Conservation (phyloP, 2,888 invertebrate genomes). For the Ecliptopera silaceata region DNA sequence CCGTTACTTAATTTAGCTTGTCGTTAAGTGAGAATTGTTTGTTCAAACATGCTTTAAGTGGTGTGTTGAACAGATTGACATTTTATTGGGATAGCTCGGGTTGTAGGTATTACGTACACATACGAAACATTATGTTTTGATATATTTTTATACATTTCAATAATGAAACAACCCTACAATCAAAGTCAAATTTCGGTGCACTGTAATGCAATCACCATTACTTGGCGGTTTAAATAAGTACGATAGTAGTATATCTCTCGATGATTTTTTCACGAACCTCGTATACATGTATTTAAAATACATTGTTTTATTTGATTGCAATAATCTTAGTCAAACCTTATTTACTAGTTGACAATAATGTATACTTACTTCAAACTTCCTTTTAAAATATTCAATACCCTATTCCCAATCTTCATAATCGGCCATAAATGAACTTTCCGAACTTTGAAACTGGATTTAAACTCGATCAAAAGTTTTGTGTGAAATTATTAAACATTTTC, state of each 20-base stretch:
- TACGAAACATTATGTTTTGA: too few species aligned
- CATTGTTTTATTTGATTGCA: too few species aligned
- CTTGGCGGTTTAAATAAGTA: too few species aligned
- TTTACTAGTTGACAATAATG: neutral
- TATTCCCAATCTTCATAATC: conserved; percentile 27
- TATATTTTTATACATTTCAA: too few species aligned
- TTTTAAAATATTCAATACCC: conserved; percentile 22
- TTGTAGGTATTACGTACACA: too few species aligned
- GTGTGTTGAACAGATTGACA: conserved; percentile 6
- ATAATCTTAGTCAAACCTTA: neutral
- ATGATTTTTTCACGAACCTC: too few species aligned
- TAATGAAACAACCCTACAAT: too few species aligned
- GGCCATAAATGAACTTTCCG: conserved; percentile 15
- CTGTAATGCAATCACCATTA: too few species aligned
- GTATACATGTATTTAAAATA: too few species aligned
- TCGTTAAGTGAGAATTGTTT: conserved; percentile 20
- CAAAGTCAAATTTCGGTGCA: too few species aligned
- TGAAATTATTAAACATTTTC: conserved; percentile 31
- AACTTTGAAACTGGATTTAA: conserved; percentile 26
- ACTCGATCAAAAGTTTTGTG: conserved; percentile 23
- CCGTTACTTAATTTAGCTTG: conserved; percentile 25
- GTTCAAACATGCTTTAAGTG: conserved; percentile 4
- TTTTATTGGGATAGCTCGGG: conserved; percentile 1
- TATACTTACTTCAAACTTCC: conserved; percentile 2
- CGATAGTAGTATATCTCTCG: too few species aligned